Evolutionary conservation across 2,888 invertebrate species (phyloP).

Genomic region (Drosophila aldrichi): DNA sequence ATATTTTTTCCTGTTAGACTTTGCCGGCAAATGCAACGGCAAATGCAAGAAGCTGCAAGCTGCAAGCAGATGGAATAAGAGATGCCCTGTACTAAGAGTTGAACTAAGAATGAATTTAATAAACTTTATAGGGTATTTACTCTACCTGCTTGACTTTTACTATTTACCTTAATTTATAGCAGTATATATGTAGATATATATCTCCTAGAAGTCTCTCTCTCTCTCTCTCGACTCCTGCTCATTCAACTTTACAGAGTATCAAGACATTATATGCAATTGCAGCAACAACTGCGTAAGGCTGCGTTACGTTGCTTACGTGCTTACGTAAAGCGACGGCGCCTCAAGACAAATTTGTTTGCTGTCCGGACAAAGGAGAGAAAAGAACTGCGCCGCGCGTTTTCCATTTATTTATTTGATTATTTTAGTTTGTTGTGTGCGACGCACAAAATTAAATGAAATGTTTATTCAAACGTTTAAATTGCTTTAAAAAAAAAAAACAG

Average conservation of each 20-base stretch:
- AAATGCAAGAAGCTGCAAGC: conserved; percentile 6
- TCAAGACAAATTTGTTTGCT: conserved; percentile 60
- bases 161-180: too few species aligned
- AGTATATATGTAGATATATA: too few species aligned
- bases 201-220: too few species aligned
- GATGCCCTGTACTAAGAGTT: conserved; percentile 12
- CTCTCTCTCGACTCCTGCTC: too few species aligned
- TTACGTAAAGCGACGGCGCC: conserved; percentile 72
- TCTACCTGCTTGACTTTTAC: too few species aligned
- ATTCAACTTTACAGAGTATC: conserved; percentile 12
- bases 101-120: background rate
- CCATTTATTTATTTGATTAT: conserved; percentile 71
- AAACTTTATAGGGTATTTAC: background rate
- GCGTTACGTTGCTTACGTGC: conserved; percentile 61
- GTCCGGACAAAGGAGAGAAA: conserved; percentile 16
- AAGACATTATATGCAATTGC: conserved; percentile 33
- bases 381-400: conserved; percentile 39
- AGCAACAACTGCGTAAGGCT: conserved; percentile 29
- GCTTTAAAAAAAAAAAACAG: conserved; percentile 55
- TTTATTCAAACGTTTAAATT: conserved; percentile 79
- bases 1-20: conserved; percentile 5
- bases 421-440: conserved; percentile 55
- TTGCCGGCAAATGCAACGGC: conserved; percentile 23
- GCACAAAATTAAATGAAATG: conserved; percentile 77
- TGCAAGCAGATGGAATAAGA: too few species aligned